Evolutionary conservation across 1,140 invertebrate genomes (phyloP).

Genomic region (Brachionus koreanus): DNA sequence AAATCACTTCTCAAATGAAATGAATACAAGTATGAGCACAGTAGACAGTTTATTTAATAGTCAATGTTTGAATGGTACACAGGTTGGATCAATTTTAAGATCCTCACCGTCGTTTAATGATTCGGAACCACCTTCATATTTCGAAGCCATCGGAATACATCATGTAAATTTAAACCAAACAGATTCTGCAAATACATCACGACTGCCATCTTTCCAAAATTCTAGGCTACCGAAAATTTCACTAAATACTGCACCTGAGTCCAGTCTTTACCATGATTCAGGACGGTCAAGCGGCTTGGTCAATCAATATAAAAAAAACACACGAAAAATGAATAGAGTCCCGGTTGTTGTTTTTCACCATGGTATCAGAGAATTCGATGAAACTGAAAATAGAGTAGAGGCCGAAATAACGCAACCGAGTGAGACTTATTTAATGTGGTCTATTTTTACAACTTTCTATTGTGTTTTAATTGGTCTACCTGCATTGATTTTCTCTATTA

Average conservation of each 20-base stretch:
- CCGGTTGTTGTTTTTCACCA: neutral
- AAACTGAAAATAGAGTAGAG: neutral
- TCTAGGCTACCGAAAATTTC: neutral
- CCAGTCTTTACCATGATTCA: neutral
- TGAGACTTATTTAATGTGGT: conserved; percentile 29
- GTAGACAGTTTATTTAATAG: conserved; percentile 21
- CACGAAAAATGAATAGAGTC: neutral
- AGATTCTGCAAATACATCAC: neutral
- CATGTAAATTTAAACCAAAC: neutral
- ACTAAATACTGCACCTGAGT: neutral
- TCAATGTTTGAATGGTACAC: neutral
- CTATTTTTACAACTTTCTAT: conserved; percentile 27
- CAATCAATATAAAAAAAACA: neutral
- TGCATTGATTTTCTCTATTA: conserved; percentile 14
- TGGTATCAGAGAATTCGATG: neutral
- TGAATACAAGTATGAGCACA: conserved; percentile 27
- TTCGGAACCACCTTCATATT: conserved; percentile 15
- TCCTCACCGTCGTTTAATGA: conserved; percentile 4
- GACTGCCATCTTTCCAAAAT: neutral
- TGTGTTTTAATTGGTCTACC: conserved; percentile 16
- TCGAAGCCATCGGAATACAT: conserved; percentile 19
- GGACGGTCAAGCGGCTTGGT: neutral
- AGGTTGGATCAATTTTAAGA: neutral
- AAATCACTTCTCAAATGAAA: neutral
- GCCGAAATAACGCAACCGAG: neutral